These are phyloP conservation scores for Apis laboriosa DNA, from an alignment of 1,140 invertebrate genomes.

Conservation along the genomic window DNA sequence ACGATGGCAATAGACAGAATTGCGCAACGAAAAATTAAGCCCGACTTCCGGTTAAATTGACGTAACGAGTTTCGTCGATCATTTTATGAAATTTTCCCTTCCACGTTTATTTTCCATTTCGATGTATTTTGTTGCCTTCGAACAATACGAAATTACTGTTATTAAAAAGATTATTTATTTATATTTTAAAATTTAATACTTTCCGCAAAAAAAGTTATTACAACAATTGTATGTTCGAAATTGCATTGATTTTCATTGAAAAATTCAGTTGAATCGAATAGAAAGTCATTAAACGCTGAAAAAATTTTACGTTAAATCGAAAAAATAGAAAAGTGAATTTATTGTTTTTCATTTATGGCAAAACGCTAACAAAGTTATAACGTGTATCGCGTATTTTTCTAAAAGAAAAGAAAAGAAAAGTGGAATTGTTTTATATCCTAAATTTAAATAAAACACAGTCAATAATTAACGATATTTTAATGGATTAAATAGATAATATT, in stretches of 20 bases:
- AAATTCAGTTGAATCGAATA: not conserved
- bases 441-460: not conserved
- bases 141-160: not conserved
- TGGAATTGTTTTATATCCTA: not conserved
- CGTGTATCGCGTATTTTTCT: not conserved
- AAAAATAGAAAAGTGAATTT: not conserved
- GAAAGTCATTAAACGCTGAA: not conserved
- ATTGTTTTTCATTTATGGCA: constrained; percentile 3
- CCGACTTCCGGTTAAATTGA: constrained; percentile 24
- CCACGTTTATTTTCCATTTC: not conserved
- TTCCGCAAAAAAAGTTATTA: too few species aligned
- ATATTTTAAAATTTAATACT: not conserved
- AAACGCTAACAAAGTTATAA: constrained; percentile 10
- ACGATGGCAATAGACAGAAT: constrained; percentile 1
- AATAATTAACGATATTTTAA: not conserved
- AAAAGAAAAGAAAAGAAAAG: not conserved
- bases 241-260: not conserved
- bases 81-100: constrained; percentile 24
- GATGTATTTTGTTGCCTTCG: not conserved
- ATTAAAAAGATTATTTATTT: not conserved
- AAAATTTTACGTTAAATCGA: not conserved
- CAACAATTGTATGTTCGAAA: too few species aligned
- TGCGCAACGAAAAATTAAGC: constrained; percentile 34
- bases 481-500: too few species aligned
- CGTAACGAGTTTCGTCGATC: constrained; percentile 14